Conservation (phyloP, 1,140 invertebrate species). For the Thalassaphorura encarpata region DNA sequence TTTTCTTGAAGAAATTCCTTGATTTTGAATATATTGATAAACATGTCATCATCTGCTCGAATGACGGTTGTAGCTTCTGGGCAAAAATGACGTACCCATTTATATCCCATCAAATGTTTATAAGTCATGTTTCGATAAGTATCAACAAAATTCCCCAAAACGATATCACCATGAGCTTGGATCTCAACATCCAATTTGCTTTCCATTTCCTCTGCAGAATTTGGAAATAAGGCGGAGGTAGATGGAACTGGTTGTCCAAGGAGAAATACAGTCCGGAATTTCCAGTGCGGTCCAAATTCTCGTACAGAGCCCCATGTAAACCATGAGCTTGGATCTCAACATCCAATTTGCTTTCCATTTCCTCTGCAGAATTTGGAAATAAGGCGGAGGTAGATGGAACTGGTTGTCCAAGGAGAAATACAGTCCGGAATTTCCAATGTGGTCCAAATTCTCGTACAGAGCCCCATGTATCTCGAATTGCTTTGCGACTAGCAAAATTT, state of each 20-base stretch:
- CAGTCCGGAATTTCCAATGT: conserved; percentile 49
- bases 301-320: conserved; percentile 52
- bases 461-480: conserved; percentile 59
- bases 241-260: too few species aligned
- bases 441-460: conserved; percentile 37
- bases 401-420: background rate
- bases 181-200: too few species aligned
- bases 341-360: conserved; percentile 52
- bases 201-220: too few species aligned
- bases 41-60: conserved; percentile 70
- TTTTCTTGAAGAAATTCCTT: conserved; percentile 48
- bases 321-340: conserved; percentile 43
- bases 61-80: conserved; percentile 56
- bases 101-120: conserved; percentile 74
- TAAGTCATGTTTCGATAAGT: conserved; percentile 75
- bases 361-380: too few species aligned
- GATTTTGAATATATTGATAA: conserved; percentile 38
- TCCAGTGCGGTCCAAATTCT: conserved; percentile 38
- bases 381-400: too few species aligned
- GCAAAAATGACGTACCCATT: conserved; percentile 61
- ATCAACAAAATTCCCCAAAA: conserved; percentile 69
- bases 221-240: too few species aligned
- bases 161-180: conserved; percentile 52
- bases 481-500: conserved; percentile 49
- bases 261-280: conserved; percentile 46